Conservation (phyloP, 1,140 invertebrate species). For the Nasonia longicornis region DNA sequence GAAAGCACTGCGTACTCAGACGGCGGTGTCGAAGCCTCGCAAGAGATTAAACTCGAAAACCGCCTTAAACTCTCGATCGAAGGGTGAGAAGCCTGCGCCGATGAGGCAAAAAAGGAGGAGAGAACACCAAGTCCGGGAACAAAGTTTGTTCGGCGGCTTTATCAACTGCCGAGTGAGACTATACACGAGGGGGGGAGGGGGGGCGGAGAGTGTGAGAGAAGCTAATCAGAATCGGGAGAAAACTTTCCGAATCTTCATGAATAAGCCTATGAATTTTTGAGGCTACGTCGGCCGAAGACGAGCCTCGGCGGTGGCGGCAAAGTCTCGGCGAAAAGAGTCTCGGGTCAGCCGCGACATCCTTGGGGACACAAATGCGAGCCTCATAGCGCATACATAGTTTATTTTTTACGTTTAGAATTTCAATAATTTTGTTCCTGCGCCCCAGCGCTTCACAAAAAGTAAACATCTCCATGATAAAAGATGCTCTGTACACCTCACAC, state of each 20-base stretch:
- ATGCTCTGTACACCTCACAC: no score
- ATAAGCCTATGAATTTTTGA: slow-evolving; percentile 46
- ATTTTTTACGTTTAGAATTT: background rate
- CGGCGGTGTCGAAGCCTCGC: background rate
- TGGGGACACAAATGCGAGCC: background rate
- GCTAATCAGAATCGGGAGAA: slow-evolving; percentile 29
- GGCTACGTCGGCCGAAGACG: background rate
- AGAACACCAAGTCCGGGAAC: background rate
- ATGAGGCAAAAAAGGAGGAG: slow-evolving; percentile 6
- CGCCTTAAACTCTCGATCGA: slow-evolving; percentile 34
- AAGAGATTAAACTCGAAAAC: slow-evolving; percentile 40
- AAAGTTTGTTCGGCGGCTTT: slow-evolving; percentile 21
- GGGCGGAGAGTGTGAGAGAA: background rate
- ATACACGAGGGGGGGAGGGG: background rate
- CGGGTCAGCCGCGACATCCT: background rate
- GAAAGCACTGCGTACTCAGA: background rate
- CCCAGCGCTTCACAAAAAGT: background rate
- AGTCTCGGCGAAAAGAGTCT: slow-evolving; percentile 16
- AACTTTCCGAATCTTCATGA: slow-evolving; percentile 45
- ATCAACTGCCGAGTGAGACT: background rate
- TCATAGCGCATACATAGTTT: background rate
- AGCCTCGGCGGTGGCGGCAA: background rate
- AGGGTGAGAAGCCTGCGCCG: slow-evolving; percentile 27
- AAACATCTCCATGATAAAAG: no score
- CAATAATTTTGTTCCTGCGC: background rate